Evolutionary conservation across 2,888 invertebrate genomes (phyloP), one percentile per base, ranked within the genome.

Genomic region (Epistrophe eligans): DNA sequence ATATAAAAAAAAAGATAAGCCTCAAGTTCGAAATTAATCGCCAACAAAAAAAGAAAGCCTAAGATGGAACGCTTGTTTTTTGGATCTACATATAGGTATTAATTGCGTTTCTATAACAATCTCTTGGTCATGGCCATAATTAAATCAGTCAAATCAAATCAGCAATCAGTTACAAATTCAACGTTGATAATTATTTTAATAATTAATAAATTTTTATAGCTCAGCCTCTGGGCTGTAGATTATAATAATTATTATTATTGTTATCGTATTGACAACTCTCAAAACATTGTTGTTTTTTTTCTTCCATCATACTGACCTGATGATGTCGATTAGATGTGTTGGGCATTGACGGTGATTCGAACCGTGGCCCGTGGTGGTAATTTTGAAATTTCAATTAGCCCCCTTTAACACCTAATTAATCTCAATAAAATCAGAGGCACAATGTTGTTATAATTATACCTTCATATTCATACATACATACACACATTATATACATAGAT

Each of bases 391-490:
- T 38, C 64, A 82, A 85, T 85, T 82, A 77, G 73, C 70, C 72
- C 32, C 77, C 77, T 85, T 67, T 73, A 72, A 82, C 82, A 85
- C 82, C 70, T 71, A 82, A 85, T 85, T 85, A 85, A 85, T 85
- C 55, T 70, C 73, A 77, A 85, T 85, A 81, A 67, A 50, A 85
- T 85, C 85, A 82, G 28, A 72, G 67, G 71, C 70, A 58, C n/a
- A n/a, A 2, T 19, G 5, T 32, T 6, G 4, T 6, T 32, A 32
- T 32, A 32, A 32, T 28, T 28, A 5, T 28, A 32, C 32, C 32
- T 32, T 32, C 2, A 13, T 13, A 24, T 24, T 13, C 24, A 43
- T 15, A 15, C 45, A 45, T 45, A 8, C n/a, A n/a, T n/a, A n/a
- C 15, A 43, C 15, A 43, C 4, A 40, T 13, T 5, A 15, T 43